Evolutionary conservation across 1,140 invertebrate genomes (phyloP).

Genomic region (Platorchestia sp.): DNA sequence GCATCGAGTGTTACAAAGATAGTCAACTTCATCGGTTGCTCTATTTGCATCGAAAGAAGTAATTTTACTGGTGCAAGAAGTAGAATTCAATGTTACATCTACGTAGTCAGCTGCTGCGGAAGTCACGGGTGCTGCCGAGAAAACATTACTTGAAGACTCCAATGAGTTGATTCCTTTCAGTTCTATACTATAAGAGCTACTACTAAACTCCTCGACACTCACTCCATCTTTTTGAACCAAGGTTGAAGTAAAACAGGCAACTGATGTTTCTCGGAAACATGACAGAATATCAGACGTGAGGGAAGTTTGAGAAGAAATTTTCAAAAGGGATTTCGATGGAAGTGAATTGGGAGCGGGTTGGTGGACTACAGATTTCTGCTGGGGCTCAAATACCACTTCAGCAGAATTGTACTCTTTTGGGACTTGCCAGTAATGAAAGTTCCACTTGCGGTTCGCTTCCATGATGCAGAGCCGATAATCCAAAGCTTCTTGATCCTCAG

Average conservation of each 20-base stretch:
- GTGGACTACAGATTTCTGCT: not conserved
- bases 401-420: not conserved
- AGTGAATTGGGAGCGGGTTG: not conserved
- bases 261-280: not conserved
- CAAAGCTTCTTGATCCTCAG: not conserved
- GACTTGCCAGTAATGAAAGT: not conserved
- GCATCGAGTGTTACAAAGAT: not conserved
- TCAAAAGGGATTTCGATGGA: not conserved
- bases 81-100: not conserved
- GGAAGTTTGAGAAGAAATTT: not conserved
- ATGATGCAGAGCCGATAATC: not conserved
- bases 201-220: not conserved
- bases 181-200: not conserved
- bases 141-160: not conserved
- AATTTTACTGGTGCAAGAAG: not conserved
- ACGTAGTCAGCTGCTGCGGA: not conserved
- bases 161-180: not conserved
- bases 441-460: not conserved
- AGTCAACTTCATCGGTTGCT: not conserved
- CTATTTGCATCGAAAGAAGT: not conserved
- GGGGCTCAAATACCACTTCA: not conserved
- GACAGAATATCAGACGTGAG: not conserved
- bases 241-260: not conserved
- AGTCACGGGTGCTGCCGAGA: not conserved
- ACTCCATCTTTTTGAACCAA: not conserved